Evolutionary conservation across 1,140 invertebrate species (phyloP), one percentile per base, ranked within the genome.

Genomic region (Scaptomyza pallida): DNA sequence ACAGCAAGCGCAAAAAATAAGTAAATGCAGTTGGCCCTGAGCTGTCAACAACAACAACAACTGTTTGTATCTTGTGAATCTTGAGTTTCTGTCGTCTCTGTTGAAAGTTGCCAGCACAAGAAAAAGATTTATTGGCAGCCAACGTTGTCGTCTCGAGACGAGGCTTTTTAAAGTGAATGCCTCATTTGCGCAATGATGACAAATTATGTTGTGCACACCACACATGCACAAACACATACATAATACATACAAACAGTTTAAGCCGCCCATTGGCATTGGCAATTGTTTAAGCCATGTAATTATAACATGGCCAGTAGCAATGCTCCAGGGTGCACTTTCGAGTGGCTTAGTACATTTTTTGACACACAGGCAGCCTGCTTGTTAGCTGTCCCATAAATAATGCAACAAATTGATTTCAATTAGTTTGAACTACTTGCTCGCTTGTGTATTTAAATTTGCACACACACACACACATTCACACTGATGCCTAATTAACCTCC

Each of bases 21-120:
- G 82, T 88, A 88, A 88, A 88, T 89, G 82, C 83, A 89, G 82
- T 89, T 82, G 82, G 82, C 82, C 82, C 82, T 86, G 82, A 86
- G 78, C 78, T 88, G 81, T 86, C 81, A 82, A 63, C 82, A 56
- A n/a, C 54, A 35, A 15, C 13, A 40, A 17, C 13, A 9, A 47
- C n/a, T 26, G 61, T 64, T 47, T 12, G 26, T 17, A 17, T 40
- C 19, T 23, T 21, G 41, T 71, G 52, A 37, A 65, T 71, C 68
- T 64, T 30, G 16, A 30, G 65, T 70, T 57, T 73, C 59, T 72
- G 69, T 77, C 4, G 19, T 21, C 19, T 21, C 60, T 72, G 75
- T 59, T 85, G 82, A 88, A 86, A 88, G 82, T 85, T 85, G 63
- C 73, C 81, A 74, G 64, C 69, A 9, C 5, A 30, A n/a, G n/a